These are phyloP conservation scores for Periophthalmodon schlosseri DNA, from an alignment of 2,113 vertebrate genomes.

Conservation along the genomic window DNA sequence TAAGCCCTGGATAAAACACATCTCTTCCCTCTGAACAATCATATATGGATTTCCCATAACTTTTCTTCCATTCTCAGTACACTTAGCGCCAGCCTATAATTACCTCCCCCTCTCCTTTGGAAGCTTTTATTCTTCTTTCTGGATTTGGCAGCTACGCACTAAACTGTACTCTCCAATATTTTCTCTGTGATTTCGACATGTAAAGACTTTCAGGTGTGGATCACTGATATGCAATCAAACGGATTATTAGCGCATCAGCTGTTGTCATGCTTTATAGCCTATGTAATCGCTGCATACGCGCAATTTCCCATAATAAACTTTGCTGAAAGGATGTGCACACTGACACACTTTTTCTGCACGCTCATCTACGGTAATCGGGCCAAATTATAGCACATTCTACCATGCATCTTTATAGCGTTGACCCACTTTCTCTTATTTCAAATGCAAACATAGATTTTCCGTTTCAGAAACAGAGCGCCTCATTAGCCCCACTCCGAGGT, in stretches of 20 bases:
- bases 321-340: slow-evolving; percentile 25
- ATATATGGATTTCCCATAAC: slow-evolving; percentile 20
- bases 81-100: slow-evolving; percentile 33
- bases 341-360: slow-evolving; percentile 37
- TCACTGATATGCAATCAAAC: slow-evolving; percentile 52
- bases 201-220: slow-evolving; percentile 46
- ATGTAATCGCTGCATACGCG: slow-evolving; percentile 21
- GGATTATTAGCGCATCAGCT: slow-evolving; percentile 42
- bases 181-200: slow-evolving; percentile 21
- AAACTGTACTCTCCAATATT: slow-evolving; percentile 15
- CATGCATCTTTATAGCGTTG: slow-evolving; percentile 42
- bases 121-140: slow-evolving; percentile 18
- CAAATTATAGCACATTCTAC: slow-evolving; percentile 33
- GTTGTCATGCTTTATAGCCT: slow-evolving; percentile 33
- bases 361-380: slow-evolving; percentile 55
- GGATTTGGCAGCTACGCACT: slow-evolving; percentile 20
- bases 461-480: slow-evolving; percentile 55
- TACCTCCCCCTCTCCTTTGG: slow-evolving; percentile 1
- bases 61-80: slow-evolving; percentile 13
- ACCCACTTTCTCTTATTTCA: slow-evolving; percentile 64
- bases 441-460: slow-evolving; percentile 55
- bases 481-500: slow-evolving; percentile 39
- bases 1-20: slow-evolving; percentile 14
- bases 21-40: slow-evolving; percentile 12
- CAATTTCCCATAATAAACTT: slow-evolving; percentile 13